A percentile compares a stretch with the other conserved stretches of the same genome.
These are phyloP conservation scores for Zootermopsis nevadensis DNA, from an alignment of 2,888 invertebrate species.

Conservation along the genomic window DNA sequence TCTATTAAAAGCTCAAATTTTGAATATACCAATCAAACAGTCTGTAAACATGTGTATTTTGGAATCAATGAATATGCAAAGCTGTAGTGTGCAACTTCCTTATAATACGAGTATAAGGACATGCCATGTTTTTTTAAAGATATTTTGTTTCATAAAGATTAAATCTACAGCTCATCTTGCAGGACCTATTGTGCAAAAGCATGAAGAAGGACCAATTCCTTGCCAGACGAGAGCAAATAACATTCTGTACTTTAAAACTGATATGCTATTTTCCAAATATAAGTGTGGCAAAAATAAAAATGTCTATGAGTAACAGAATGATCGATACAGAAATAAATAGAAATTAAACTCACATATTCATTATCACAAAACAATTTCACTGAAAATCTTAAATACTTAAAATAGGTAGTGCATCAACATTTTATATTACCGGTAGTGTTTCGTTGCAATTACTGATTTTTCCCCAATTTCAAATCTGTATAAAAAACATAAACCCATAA, in stretches of 20 bases:
- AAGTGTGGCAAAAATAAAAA: conserved; percentile 11
- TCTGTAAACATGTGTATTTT: conserved; percentile 2
- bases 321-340: neutral
- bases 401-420: neutral
- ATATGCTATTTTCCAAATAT: neutral
- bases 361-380: neutral
- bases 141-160: neutral
- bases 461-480: neutral
- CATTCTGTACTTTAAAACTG: neutral
- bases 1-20: neutral
- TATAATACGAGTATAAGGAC: neutral
- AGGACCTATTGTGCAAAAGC: neutral
- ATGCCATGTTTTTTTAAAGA: neutral
- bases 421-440: neutral
- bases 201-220: conserved; percentile 6
- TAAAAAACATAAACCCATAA: neutral
- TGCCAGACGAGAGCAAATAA: neutral
- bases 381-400: conserved; percentile 22
- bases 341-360: neutral
- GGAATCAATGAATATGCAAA: conserved; percentile 3
- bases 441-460: neutral
- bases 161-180: neutral
- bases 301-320: conserved; percentile 38
- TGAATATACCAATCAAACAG: neutral
- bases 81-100: conserved; percentile 15